These are phyloP conservation scores for Lagocephalus sceleratus DNA, from an alignment of 2,797 vertebrate species.

Conservation along the genomic window DNA sequence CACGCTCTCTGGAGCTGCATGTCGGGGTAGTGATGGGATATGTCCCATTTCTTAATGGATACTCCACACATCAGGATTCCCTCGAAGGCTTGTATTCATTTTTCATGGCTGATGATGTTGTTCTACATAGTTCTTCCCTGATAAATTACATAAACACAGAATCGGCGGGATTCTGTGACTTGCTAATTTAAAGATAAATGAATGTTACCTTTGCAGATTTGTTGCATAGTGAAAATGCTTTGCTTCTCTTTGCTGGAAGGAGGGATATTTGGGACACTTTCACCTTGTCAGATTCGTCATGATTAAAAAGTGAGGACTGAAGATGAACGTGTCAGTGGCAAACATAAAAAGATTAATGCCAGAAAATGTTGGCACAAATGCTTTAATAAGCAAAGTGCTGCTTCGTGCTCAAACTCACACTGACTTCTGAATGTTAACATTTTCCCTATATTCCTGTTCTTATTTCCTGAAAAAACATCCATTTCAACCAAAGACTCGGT, in stretches of 20 bases:
- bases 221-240: neutral
- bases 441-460: too few relatives aligned
- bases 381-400: conserved; percentile 11
- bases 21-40: conserved; percentile 30
- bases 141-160: conserved; percentile 3
- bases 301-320: conserved; percentile 2
- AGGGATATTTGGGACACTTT: neutral
- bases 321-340: neutral
- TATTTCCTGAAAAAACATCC: too few relatives aligned
- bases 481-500: too few relatives aligned
- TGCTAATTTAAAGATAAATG: neutral
- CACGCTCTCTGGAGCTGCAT: conserved; percentile 43
- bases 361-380: neutral
- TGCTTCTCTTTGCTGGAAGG: neutral
- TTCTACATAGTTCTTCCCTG: conserved; percentile 1
- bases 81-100: conserved; percentile 12
- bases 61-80: conserved; percentile 42
- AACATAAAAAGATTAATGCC: neutral
- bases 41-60: conserved; percentile 61
- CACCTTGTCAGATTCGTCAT: conserved; percentile 2
- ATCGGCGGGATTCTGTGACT: neutral
- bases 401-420: conserved; percentile 6
- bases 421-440: neutral
- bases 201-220: neutral
- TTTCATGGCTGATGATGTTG: conserved; percentile 5